Conservation (phyloP, 2,113 vertebrate species). For the Stegostoma tigrinum region DNA sequence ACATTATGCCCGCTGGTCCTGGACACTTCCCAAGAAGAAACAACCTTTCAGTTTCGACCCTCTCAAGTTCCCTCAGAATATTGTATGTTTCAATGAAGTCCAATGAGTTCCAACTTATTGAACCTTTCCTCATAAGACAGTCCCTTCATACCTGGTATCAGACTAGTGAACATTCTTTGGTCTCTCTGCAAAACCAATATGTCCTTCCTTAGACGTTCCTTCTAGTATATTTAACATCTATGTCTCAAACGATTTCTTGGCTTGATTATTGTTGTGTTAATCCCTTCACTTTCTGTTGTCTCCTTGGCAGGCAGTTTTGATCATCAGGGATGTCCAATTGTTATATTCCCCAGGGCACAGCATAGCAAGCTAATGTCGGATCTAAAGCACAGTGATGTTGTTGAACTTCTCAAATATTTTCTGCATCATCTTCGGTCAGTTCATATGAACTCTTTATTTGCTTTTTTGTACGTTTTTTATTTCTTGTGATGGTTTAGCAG, state of each 20-base stretch:
- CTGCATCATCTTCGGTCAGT: conserved; percentile 51
- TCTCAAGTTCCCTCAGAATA: no score
- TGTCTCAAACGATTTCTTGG: neutral
- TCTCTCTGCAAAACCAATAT: no score
- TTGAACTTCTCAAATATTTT: conserved; percentile 59
- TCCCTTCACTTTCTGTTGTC: neutral
- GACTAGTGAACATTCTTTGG: no score
- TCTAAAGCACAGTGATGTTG: conserved; percentile 53
- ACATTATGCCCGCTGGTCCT: no score
- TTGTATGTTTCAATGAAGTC: no score
- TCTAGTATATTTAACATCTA: neutral
- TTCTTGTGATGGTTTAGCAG: neutral
- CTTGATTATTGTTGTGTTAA: neutral
- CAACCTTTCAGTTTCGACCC: no score
- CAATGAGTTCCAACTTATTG: no score
- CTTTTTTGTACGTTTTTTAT: neutral
- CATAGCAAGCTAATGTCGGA: conserved; percentile 48
- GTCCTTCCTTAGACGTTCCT: no score
- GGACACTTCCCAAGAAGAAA: no score
- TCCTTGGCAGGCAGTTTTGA: conserved; percentile 55
- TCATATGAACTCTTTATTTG: neutral
- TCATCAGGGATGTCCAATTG: conserved; percentile 55
- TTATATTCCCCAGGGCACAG: conserved; percentile 54
- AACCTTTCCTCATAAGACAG: no score
- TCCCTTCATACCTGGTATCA: no score